Conservation (phyloP, 1,140 invertebrate species). For the Dendroctonus valens region DNA sequence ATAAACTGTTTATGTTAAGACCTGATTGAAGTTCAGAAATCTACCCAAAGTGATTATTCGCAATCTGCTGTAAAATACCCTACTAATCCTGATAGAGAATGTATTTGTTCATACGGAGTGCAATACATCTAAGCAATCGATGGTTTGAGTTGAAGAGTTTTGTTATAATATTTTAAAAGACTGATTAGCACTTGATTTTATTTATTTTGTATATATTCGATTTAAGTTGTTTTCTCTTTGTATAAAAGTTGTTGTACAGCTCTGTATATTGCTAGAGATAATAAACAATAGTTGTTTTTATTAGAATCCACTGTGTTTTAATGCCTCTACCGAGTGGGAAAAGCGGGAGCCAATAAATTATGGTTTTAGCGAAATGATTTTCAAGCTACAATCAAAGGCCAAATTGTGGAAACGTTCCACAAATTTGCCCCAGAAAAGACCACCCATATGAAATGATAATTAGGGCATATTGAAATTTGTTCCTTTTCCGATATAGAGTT, state of each 20-base stretch:
- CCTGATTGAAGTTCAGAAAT: too few species aligned
- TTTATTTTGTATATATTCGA: slow-evolving; percentile 40
- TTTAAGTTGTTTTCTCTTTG: slow-evolving; percentile 35
- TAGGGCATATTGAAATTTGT: too few species aligned
- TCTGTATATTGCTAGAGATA: slow-evolving; percentile 28
- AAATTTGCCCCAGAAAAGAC: too few species aligned
- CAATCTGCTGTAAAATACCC: too few species aligned
- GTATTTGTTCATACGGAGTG: slow-evolving; percentile 1
- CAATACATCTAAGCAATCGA: slow-evolving; percentile 9
- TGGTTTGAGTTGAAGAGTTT: slow-evolving; percentile 2
- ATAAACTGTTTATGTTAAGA: not conserved
- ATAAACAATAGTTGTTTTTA: slow-evolving; percentile 43
- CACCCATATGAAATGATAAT: too few species aligned
- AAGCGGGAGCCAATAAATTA: too few species aligned
- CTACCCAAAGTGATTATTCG: too few species aligned
- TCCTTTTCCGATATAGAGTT: too few species aligned
- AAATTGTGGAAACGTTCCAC: too few species aligned
- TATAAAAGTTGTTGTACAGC: slow-evolving; percentile 41
- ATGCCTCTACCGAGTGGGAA: too few species aligned
- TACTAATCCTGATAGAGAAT: not conserved
- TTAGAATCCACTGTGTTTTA: slow-evolving; percentile 11
- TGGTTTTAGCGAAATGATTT: too few species aligned
- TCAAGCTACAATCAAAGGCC: too few species aligned
- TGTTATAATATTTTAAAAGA: slow-evolving; percentile 35
- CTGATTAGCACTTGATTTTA: slow-evolving; percentile 42